phyloP scores from a whole-genome alignment of 2,113 vertebrate genomes.

The Xiphophorus maculatus region DNA sequence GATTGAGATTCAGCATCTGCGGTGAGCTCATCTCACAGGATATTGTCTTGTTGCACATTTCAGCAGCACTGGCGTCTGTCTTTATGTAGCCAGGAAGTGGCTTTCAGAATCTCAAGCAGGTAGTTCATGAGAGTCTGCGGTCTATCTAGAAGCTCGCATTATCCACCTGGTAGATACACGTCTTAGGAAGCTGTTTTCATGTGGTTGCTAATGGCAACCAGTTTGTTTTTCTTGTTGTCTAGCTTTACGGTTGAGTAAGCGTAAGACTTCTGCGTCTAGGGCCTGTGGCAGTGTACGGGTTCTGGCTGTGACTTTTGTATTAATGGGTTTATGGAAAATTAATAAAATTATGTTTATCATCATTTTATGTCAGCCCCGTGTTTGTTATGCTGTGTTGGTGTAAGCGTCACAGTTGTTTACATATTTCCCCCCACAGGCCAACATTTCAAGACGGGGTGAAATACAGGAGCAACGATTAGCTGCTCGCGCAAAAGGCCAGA shows the following conservation, averaged over 20 bases:
- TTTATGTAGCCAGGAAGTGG: constrained; percentile 69
- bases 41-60: constrained; percentile 27
- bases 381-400: background rate
- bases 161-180: background rate
- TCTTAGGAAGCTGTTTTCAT: background rate
- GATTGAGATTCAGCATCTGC: constrained; percentile 5
- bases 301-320: background rate
- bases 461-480: background rate
- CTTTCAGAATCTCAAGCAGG: constrained; percentile 34
- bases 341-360: background rate
- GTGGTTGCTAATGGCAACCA: background rate
- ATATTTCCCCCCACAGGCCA: background rate
- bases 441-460: background rate
- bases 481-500: background rate
- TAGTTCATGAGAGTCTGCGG: constrained; percentile 12
- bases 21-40: constrained; percentile 43
- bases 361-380: background rate
- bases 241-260: background rate
- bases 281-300: no score
- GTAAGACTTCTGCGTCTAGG: background rate
- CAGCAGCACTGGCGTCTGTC: constrained; percentile 38
- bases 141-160: constrained; percentile 11
- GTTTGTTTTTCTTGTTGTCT: background rate
- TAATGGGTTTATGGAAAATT: background rate
- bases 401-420: background rate